Evolutionary conservation across 2,888 invertebrate genomes (phyloP).

Genomic region (Meta bourneti): DNA sequence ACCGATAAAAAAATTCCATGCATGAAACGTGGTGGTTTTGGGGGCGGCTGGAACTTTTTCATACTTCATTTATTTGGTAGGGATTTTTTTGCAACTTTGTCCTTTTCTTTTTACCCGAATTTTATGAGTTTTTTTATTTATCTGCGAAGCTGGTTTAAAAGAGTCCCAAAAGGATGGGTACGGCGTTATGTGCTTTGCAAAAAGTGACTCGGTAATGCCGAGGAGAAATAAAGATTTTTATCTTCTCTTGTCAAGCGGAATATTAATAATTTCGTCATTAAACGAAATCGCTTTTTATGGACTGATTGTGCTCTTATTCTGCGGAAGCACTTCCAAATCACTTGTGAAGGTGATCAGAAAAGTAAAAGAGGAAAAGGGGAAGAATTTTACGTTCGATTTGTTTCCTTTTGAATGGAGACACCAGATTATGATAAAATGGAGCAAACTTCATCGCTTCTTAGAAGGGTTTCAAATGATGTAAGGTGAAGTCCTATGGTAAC

Average conservation of each 20-base stretch:
- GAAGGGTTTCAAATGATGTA: too few relatives aligned
- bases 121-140: conserved; percentile 48
- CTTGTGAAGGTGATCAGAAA: background rate
- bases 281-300: background rate
- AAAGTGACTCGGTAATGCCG: background rate
- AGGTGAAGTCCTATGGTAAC: too few relatives aligned
- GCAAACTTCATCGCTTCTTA: too few relatives aligned
- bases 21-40: conserved; percentile 59
- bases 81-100: conserved; percentile 12
- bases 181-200: background rate
- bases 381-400: background rate
- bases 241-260: background rate
- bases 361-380: background rate
- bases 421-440: too few relatives aligned
- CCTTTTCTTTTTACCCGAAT: conserved; percentile 3
- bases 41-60: background rate
- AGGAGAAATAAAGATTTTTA: background rate
- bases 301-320: background rate
- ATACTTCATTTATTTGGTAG: conserved; percentile 44
- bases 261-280: background rate
- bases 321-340: background rate
- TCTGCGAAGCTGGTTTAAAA: conserved; percentile 36
- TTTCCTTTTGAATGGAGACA: background rate
- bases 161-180: background rate
- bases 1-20: conserved; percentile 65